Evolutionary conservation across 2,888 invertebrate genomes (phyloP), one percentile per base, ranked within the genome.

Genomic region (Pterostichus niger): DNA sequence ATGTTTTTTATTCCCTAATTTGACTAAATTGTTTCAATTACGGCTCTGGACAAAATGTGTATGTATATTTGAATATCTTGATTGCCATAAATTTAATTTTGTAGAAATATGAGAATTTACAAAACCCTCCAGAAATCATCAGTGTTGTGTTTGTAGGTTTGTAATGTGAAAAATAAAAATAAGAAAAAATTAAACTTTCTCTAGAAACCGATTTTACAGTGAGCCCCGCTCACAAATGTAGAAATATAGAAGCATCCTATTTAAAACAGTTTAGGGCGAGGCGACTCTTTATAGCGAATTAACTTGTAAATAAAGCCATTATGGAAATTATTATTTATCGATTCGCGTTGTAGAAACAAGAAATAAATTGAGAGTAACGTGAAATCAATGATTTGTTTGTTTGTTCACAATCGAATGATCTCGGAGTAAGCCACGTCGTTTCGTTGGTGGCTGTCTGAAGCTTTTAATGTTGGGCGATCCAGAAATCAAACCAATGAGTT

Each of bases 131-230:
- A 71, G 68, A 40, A 80, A 80, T 75, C 17, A 56, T 82, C 59
- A 82, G 56, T 82, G 82, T 82, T 82, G 82, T 83, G 61, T 83
- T 83, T 83, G 73, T 79, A 83, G 79, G 46, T 80, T 73, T 54
- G 76, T 80, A 76, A 46, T 82, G 81, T 82, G 56, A 82, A 84
- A 80, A 44, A 59, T 46, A 59, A 82, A 76, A 75, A 82, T 11
- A 78, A 71, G 33, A 44, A 49, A 82, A 56, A 49, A 80, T 61
- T 82, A 82, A 82, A 75, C 82, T 82, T 82, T 82, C 82, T 82
- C 82, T 82, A 82, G 82, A 82, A 75, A 52, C 82, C 82, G 82
- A 82, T 82, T 82, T 82, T 82, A 82, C 82, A 44, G 56, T 44
- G 75, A 7, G 79, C 33, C 17, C 46, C 61, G 52, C 75, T 80